These are phyloP conservation scores for Lota lota DNA, from an alignment of 2,113 vertebrate genomes.

Conservation along the genomic window DNA sequence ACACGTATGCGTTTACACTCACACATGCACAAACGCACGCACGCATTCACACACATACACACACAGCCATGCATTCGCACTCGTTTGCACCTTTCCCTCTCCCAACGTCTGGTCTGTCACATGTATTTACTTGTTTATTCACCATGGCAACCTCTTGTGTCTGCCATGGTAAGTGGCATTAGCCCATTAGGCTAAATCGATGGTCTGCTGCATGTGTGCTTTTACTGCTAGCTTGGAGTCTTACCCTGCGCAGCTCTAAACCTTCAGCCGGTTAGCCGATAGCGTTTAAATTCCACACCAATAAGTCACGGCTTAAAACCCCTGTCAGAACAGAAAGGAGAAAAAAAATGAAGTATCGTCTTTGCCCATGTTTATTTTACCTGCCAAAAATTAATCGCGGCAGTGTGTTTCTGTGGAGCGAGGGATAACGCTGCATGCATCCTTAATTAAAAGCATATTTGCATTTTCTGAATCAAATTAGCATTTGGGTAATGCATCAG, in stretches of 20 bases:
- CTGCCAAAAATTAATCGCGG: slow-evolving; percentile 34
- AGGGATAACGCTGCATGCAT: slow-evolving; percentile 3
- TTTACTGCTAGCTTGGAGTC: slow-evolving; percentile 27
- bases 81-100: slow-evolving; percentile 9
- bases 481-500: not conserved
- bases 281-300: slow-evolving; percentile 24
- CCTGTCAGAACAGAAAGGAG: not conserved
- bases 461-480: too few relatives aligned
- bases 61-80: slow-evolving; percentile 15
- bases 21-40: slow-evolving; percentile 15
- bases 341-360: too few relatives aligned
- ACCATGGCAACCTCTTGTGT: slow-evolving; percentile 49
- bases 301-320: slow-evolving; percentile 17
- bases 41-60: slow-evolving; percentile 24
- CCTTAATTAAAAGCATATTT: not conserved
- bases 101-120: slow-evolving; percentile 13
- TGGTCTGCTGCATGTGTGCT: slow-evolving; percentile 36
- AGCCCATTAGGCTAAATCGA: slow-evolving; percentile 55
- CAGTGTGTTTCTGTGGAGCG: slow-evolving; percentile 12
- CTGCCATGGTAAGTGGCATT: slow-evolving; percentile 41
- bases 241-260: slow-evolving; percentile 39
- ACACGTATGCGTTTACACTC: too few relatives aligned
- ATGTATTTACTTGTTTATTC: slow-evolving; percentile 46
- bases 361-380: slow-evolving; percentile 18
- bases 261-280: slow-evolving; percentile 19